These are phyloP conservation scores for Dinothrombium tinctorium DNA, from an alignment of 1,140 invertebrate species.

Conservation along the genomic window DNA sequence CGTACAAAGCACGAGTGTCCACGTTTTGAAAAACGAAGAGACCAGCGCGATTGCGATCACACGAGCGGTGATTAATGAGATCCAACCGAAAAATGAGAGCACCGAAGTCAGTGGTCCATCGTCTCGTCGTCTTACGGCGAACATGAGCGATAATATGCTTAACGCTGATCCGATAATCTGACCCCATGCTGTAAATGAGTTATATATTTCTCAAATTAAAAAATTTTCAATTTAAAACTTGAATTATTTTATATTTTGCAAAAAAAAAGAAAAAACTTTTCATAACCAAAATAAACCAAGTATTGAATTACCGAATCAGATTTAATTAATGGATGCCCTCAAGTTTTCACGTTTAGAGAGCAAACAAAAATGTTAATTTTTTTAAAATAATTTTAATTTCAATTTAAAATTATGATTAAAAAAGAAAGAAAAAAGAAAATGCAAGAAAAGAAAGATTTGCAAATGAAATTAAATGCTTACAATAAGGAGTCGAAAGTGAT, in stretches of 20 bases:
- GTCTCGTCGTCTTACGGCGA: conserved; percentile 14
- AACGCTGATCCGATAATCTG: conserved; percentile 15
- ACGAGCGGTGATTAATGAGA: conserved; percentile 13
- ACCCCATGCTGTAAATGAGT: conserved; percentile 9
- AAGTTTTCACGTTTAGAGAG: too few species aligned
- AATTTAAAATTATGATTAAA: conserved; percentile 11
- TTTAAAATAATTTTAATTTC: neutral
- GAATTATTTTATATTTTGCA: too few species aligned
- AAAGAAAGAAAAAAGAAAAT: neutral
- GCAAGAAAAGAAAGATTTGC: neutral
- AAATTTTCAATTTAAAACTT: neutral
- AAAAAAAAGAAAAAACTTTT: too few species aligned
- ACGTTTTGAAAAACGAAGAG: conserved; percentile 10
- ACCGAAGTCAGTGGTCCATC: conserved; percentile 15
- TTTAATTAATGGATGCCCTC: neutral
- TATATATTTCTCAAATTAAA: conserved; percentile 1
- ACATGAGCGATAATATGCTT: conserved; percentile 15
- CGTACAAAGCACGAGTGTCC: conserved; percentile 10
- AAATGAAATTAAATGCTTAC: neutral
- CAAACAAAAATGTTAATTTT: neutral
- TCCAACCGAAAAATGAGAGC: conserved; percentile 15
- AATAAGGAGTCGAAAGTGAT: neutral
- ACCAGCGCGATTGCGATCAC: conserved; percentile 12
- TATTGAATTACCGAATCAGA: neutral
- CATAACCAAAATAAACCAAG: too few species aligned